Conservation (phyloP, 2,888 invertebrate genomes). For the Cephus nigrinus region DNA sequence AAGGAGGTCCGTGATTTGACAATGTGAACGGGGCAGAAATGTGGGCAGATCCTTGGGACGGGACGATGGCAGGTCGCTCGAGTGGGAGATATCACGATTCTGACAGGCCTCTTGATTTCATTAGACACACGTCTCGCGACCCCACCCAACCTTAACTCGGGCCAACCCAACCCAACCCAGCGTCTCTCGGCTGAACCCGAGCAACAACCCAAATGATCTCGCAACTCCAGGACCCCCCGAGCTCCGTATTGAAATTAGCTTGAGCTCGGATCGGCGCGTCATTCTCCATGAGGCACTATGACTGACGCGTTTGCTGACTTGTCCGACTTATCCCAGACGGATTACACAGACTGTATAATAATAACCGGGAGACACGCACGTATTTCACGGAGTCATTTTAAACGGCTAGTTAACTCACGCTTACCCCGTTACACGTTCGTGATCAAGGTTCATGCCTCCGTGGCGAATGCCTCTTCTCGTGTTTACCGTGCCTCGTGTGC, state of each 20-base stretch:
- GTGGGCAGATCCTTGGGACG: not conserved
- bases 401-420: no score
- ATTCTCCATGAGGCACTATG: no score
- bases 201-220: slow-evolving; percentile 4
- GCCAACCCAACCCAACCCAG: not conserved
- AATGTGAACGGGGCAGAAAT: not conserved
- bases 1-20: not conserved
- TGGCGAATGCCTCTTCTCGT: no score
- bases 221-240: not conserved
- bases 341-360: no score
- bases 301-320: no score
- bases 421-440: no score
- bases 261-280: no score
- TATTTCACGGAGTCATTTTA: not conserved
- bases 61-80: not conserved
- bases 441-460: no score
- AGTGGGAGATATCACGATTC: slow-evolving; percentile 7
- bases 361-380: no score
- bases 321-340: no score
- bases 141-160: not conserved
- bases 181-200: not conserved
- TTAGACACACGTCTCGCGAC: slow-evolving; percentile 11
- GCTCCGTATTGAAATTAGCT: slow-evolving; percentile 14
- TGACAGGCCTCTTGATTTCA: slow-evolving; percentile 20
- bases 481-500: no score